Conservation (phyloP, 2,888 invertebrate genomes). For the Melikaiella ostensackeni region DNA sequence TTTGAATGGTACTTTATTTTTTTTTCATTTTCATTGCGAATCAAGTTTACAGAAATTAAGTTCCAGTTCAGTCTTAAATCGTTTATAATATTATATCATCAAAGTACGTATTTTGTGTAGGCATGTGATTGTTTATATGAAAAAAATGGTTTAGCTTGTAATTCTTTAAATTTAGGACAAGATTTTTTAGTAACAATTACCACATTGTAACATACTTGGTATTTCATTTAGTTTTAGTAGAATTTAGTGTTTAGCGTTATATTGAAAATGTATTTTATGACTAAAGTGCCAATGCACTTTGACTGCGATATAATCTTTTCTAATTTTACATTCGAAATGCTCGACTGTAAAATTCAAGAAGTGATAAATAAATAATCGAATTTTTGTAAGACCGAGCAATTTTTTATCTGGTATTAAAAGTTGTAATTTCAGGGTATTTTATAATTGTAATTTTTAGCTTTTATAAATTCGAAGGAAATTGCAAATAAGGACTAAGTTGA, state of each 20-base stretch:
- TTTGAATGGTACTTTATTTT: not conserved
- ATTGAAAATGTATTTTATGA: constrained; percentile 8
- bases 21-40: not conserved
- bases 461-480: no score
- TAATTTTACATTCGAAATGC: not conserved
- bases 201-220: not conserved
- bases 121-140: not conserved
- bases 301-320: not conserved
- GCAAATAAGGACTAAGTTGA: no score
- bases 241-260: not conserved
- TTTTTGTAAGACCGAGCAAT: not conserved
- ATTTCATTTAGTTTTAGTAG: not conserved
- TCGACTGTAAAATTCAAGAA: not conserved
- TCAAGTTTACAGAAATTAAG: not conserved
- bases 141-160: not conserved
- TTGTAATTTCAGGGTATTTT: no score
- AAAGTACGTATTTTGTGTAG: not conserved
- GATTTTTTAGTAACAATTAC: not conserved
- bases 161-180: not conserved
- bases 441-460: no score
- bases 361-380: not conserved
- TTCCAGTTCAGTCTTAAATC: not conserved
- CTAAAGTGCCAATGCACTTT: not conserved
- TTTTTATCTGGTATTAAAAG: no score
- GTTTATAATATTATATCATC: not conserved